Evolutionary conservation across 2,113 vertebrate species (phyloP).

Genomic region (Alaudala cheleensis): DNA sequence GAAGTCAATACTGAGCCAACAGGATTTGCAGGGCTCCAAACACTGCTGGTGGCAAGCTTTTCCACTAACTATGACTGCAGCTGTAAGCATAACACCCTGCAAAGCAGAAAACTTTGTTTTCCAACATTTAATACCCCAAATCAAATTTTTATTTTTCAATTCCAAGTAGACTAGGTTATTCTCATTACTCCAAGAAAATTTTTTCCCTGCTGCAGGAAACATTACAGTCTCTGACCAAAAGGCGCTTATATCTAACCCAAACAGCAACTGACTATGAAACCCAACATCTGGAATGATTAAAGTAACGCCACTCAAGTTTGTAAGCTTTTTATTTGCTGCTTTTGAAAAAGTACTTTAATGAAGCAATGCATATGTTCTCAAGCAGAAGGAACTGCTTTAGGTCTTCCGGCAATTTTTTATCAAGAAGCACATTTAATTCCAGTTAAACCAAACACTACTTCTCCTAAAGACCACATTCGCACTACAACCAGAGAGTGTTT

Average conservation of each 20-base stretch:
- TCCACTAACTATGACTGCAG: neutral
- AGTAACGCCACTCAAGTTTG: neutral
- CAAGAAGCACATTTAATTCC: neutral
- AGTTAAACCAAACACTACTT: slow-evolving; percentile 8
- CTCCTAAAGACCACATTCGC: neutral
- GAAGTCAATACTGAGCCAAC: neutral
- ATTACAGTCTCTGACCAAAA: neutral
- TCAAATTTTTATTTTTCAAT: neutral
- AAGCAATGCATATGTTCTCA: neutral
- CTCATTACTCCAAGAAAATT: neutral
- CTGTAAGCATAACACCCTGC: neutral
- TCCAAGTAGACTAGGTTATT: neutral
- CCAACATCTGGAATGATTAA: slow-evolving; percentile 12
- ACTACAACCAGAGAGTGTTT: neutral
- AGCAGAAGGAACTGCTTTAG: neutral
- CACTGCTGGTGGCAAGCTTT: neutral
- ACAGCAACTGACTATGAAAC: neutral
- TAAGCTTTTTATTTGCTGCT: neutral
- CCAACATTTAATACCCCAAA: neutral
- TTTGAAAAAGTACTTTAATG: slow-evolving; percentile 6
- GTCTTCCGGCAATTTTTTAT: neutral
- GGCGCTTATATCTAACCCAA: neutral
- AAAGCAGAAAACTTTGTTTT: neutral
- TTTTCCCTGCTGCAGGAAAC: neutral
- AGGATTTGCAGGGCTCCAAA: neutral